phyloP scores from a whole-genome alignment of 2,113 vertebrate genomes.

The Ancistrus triradiatus region DNA sequence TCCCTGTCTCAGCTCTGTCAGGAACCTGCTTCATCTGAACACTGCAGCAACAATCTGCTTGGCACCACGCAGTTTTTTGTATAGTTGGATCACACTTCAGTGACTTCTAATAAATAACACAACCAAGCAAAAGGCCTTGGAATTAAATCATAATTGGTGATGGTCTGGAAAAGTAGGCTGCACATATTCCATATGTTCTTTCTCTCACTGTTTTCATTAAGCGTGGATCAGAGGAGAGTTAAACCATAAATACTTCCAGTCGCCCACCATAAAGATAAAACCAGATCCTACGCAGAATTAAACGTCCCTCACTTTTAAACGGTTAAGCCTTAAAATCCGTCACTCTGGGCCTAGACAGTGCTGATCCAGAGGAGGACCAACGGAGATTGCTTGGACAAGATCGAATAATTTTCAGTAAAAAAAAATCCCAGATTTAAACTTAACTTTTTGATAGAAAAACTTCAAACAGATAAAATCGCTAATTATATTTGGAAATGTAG shows the following conservation, averaged over 20 bases:
- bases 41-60: constrained; percentile 20
- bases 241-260: constrained; percentile 31
- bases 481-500: neutral
- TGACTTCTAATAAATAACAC: constrained; percentile 36
- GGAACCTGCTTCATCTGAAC: constrained; percentile 34
- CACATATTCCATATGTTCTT: constrained; percentile 27
- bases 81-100: constrained; percentile 29
- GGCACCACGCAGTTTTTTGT: neutral
- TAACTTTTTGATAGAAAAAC: no score
- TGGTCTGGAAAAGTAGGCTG: constrained; percentile 22
- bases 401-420: no score
- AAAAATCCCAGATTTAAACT: no score
- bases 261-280: constrained; percentile 33
- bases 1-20: constrained; percentile 24
- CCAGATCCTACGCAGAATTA: constrained; percentile 21
- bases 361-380: neutral
- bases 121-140: constrained; percentile 11
- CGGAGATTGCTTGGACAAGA: no score
- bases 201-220: constrained; percentile 7
- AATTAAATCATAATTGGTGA: constrained; percentile 38
- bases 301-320: constrained; percentile 15
- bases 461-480: constrained; percentile 2
- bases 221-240: neutral
- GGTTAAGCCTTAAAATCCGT: constrained; percentile 16
- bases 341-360: neutral